Evolutionary conservation across 1,140 invertebrate genomes (phyloP), one percentile per base, ranked within the genome.

Genomic region (Pseudoatta argentina): DNA sequence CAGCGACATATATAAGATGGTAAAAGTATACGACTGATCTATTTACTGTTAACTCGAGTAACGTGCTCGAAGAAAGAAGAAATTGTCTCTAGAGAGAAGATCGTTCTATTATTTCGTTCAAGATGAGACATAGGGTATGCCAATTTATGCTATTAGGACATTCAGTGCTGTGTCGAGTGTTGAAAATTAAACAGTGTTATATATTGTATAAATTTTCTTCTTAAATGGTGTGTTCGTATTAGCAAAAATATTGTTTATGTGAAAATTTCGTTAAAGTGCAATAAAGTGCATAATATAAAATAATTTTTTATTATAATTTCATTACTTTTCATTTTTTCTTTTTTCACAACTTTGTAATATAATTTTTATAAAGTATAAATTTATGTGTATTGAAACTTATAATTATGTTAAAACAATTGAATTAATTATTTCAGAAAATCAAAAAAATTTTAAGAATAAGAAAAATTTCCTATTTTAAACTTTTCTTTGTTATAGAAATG

Each of bases 1-100:
- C n/a, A 55, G 59, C 44, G 30, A 53, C 73, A 61, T 89, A 90
- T 91, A 91, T 86, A 90, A 90, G 79, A 73, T 91, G 59, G 82
- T n/a, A 61, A 82, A 64, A 66, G 78, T 59, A 71, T 61, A 59
- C 51, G 16, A 55, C 48, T 63, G 88, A 91, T 90, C 86, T 91
- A 86, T 71, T 89, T 78, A 53, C 55, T 59, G 66, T 34, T 27
- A 78, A 64, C 69, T 76, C 30, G 44, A 39, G 87, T 30, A 30
- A 61, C 48, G 24, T 21, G 24, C 30, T 72, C 27, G 55, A 18
- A 57, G 51, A 61, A 2, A 69, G 39, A 51, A 34, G 57, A 69
- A 2, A 27, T 30, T 21, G 14, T 69, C 24, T 44, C 18, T 44
- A 51, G 39, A 69, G 14, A 69, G 12, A 16, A 69, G 14, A 69